Conservation (phyloP, 2,113 vertebrate species). For the Ailurus styani region DNA sequence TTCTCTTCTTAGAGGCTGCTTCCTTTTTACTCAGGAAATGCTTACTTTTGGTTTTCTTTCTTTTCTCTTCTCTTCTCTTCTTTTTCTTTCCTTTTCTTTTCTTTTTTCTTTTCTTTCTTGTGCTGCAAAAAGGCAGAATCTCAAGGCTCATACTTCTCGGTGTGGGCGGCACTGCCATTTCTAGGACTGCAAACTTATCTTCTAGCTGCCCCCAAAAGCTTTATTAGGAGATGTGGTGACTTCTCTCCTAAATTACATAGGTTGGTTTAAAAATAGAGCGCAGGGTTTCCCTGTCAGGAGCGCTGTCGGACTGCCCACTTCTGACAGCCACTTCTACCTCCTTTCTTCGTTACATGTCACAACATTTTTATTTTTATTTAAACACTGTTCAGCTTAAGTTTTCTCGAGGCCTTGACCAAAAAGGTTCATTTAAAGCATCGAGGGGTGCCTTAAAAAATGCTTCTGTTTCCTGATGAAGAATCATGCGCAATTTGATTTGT, state of each 20-base stretch:
- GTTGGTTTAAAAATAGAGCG: slow-evolving; percentile 64
- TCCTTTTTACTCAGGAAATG: neutral
- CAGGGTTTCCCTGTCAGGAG: slow-evolving; percentile 51
- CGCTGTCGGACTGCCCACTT: slow-evolving; percentile 48
- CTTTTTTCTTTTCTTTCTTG: neutral
- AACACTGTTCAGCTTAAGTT: slow-evolving; percentile 31
- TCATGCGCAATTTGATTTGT: slow-evolving; percentile 37
- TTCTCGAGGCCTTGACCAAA: slow-evolving; percentile 3
- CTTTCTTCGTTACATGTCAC: slow-evolving; percentile 3
- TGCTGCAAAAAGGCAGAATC: slow-evolving; percentile 28
- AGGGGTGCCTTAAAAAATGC: slow-evolving; percentile 32
- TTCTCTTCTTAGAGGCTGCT: neutral
- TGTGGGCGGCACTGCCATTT: slow-evolving; percentile 50
- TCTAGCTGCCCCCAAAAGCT: slow-evolving; percentile 35
- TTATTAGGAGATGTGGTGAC: slow-evolving; percentile 22
- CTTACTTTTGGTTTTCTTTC: neutral
- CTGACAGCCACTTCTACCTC: slow-evolving; percentile 1
- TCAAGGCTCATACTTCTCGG: neutral
- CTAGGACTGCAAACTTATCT: neutral
- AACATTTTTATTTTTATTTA: slow-evolving; percentile 55
- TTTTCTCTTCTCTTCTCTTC: neutral
- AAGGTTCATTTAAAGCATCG: slow-evolving; percentile 30
- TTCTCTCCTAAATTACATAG: slow-evolving; percentile 57
- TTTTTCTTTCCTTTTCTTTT: rapidly evolving
- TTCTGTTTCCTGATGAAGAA: slow-evolving; percentile 51